phyloP scores from a whole-genome alignment of 1,140 invertebrate species.

The Ips typographus region DNA sequence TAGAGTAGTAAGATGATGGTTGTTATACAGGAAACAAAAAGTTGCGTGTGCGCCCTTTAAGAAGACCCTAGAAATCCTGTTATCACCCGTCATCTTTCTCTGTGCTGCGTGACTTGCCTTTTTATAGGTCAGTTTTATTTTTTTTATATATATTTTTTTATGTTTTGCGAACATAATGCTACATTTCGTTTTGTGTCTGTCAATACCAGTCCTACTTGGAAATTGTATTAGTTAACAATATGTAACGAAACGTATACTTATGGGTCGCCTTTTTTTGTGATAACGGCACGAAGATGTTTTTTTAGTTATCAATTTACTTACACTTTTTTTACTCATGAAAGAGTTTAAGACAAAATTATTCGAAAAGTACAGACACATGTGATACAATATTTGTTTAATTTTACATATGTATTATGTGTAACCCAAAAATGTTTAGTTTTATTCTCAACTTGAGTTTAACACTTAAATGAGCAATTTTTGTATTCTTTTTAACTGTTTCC shows the following conservation, averaged over 20 bases:
- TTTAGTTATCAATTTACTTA: neutral
- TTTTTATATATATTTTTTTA: constrained; percentile 35
- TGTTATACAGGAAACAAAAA: constrained; percentile 61
- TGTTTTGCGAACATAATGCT: constrained; percentile 3
- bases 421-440: too few relatives aligned
- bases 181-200: constrained; percentile 9
- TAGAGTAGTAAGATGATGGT: constrained; percentile 51
- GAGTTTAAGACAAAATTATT: too few relatives aligned
- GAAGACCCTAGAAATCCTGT: constrained; percentile 66
- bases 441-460: too few relatives aligned
- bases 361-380: too few relatives aligned
- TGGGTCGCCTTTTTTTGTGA: neutral
- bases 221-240: too few relatives aligned
- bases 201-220: too few relatives aligned
- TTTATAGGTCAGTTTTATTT: constrained; percentile 50
- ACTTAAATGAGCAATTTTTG: too few relatives aligned
- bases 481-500: too few relatives aligned
- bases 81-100: constrained; percentile 69
- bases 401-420: too few relatives aligned
- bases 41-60: constrained; percentile 64
- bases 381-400: too few relatives aligned
- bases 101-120: constrained; percentile 61
- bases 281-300: neutral
- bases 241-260: neutral
- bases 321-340: too few relatives aligned